phyloP scores from a whole-genome alignment of 2,113 vertebrate genomes.

The Aptenodytes forsteri region DNA sequence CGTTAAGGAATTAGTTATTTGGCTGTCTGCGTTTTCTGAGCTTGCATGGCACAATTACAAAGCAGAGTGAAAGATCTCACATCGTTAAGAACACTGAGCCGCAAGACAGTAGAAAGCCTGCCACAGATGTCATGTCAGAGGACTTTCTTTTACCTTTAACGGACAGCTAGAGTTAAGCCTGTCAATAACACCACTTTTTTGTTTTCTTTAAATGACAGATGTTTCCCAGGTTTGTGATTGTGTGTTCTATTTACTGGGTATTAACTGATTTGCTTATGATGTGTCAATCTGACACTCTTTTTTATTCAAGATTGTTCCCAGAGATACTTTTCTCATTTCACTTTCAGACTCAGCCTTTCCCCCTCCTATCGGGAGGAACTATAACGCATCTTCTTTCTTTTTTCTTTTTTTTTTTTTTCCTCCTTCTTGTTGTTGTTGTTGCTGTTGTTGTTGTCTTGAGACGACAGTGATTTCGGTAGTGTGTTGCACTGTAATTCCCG shows the following conservation, averaged over 20 bases:
- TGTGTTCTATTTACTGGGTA: background rate
- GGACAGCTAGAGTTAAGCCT: background rate
- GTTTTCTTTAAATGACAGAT: background rate
- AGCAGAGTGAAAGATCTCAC: background rate
- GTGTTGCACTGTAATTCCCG: background rate
- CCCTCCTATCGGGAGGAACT: background rate
- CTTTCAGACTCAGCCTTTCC: background rate
- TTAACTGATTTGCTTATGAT: background rate
- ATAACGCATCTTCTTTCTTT: rapidly evolving
- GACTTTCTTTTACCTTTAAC: background rate
- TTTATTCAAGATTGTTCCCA: background rate
- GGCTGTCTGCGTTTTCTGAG: background rate
- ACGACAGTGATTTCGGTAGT: background rate
- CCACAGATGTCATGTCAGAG: background rate
- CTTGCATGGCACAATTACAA: background rate
- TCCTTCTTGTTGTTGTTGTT: background rate
- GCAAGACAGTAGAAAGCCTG: background rate
- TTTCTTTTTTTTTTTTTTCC: too few relatives aligned
- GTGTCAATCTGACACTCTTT: background rate
- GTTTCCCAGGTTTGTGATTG: background rate
- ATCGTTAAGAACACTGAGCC: background rate
- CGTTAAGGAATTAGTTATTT: background rate
- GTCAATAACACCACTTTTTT: background rate
- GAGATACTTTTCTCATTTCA: background rate
- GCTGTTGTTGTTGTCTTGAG: background rate